Conservation (phyloP, 2,797 vertebrate genomes). For the Rhodeus uyekii region DNA sequence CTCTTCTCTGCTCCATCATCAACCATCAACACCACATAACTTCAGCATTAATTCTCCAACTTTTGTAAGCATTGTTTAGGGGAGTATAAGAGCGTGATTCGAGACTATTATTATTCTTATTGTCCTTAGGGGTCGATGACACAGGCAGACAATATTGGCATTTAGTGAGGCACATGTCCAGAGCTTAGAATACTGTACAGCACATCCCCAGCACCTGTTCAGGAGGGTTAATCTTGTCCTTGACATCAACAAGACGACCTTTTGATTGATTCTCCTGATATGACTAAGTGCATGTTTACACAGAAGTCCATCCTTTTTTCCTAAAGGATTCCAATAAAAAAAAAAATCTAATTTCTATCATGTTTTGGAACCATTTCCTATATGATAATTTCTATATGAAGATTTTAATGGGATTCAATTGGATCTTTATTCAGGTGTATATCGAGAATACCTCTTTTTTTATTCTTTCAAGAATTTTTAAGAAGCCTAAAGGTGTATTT, state of each 20-base stretch:
- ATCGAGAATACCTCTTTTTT: too few relatives aligned
- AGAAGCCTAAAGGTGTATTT: too few relatives aligned
- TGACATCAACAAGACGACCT: conserved; percentile 51
- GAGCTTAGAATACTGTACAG: conserved; percentile 44
- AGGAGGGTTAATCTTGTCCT: conserved; percentile 43
- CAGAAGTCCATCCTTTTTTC: not conserved
- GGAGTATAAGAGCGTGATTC: not conserved
- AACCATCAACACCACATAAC: conserved; percentile 9
- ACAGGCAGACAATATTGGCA: conserved; percentile 30
- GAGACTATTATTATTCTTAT: not conserved
- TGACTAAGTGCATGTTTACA: conserved; percentile 14
- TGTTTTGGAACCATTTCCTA: too few relatives aligned
- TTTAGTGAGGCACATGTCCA: conserved; percentile 35
- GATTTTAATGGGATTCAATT: too few relatives aligned
- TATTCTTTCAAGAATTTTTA: too few relatives aligned
- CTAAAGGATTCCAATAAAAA: too few relatives aligned
- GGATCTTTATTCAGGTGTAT: too few relatives aligned
- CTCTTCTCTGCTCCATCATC: conserved; percentile 28
- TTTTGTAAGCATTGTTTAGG: not conserved
- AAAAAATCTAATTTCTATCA: too few relatives aligned
- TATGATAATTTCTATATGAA: too few relatives aligned
- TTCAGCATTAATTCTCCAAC: conserved; percentile 4
- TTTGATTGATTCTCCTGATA: conserved; percentile 38
- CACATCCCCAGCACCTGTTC: conserved; percentile 58
- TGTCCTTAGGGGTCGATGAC: conserved; percentile 32